Base-by-base conservation (phyloP, 64 coral and sea anemone genomes). In the Dendronephthya gigantea region DNA sequence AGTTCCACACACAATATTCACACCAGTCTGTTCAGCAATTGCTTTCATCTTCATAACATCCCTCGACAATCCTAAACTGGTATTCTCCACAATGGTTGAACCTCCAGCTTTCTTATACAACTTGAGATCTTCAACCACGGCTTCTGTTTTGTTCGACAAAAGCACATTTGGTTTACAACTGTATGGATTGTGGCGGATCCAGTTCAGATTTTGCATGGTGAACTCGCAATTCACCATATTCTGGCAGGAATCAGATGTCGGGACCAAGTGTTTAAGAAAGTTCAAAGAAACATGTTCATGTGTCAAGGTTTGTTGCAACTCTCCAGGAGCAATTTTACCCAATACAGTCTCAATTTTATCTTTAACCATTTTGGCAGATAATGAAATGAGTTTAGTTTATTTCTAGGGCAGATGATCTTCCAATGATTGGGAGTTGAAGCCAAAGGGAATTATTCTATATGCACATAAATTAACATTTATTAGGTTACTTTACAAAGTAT, bases 81-180 rank as follows among this genome's bases (percentile, higher is more conserved):
- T 93, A 16, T 89, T 91, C 40, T 98, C 95, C 39, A 93, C 88
- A 43, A 98, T 98, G 38, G 90, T 93, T 0, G 88, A 93, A 16
- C 95, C 95, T 2, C 95, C 95, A 66, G 93, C 95, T 39, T 98
- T 85, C 48, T 98, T 98, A 50, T 93, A 98, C 84, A 83, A 70
- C 19, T 90, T 83, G 1, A 93, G 41, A 50, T 98, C 95, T 37
- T 82, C 83, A 48, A 98, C 84, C 35, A 98, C 93, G 17, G 91
- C 95, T 33, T 98, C 95, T 30, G 82, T 84, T 31, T 93, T 92
- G 19, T 98, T 92, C 1, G 89, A 89, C 40, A 93, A 41, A n/a
- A 68, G n/a, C 25, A 98, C 37, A 58, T 98, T 98, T 3, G 89
- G 85, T 15, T 37, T 48, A 33, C 91, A 87, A 68, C 95, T 98